A percentile compares a stretch with the other conserved stretches of the same genome.
Conservation (phyloP, 2,113 vertebrate genomes). For the Pitta sordida region DNA sequence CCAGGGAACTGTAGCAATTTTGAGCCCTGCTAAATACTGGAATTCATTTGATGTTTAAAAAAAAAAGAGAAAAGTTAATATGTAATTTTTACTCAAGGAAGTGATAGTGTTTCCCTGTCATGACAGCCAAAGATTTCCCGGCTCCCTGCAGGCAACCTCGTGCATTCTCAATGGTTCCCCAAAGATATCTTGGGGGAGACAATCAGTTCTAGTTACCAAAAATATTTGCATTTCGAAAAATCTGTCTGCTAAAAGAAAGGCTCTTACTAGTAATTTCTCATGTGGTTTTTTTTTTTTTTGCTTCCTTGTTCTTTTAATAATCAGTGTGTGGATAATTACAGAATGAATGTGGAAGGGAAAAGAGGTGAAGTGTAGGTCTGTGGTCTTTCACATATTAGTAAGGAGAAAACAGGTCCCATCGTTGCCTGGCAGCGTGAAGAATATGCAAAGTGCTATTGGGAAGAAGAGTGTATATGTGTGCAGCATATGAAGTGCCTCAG, state of each 20-base stretch:
- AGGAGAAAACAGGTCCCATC: neutral
- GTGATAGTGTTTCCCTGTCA: neutral
- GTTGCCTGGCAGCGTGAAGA: slow-evolving; percentile 27
- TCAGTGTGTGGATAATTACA: neutral
- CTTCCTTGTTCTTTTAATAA: slow-evolving; percentile 7
- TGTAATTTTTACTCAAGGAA: neutral
- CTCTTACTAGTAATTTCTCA: neutral
- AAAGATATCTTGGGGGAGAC: neutral
- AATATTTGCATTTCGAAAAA: neutral
- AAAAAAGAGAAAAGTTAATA: neutral
- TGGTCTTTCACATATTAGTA: neutral
- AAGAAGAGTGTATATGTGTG: slow-evolving; percentile 52
- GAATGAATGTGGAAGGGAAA: neutral
- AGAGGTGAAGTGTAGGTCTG: neutral
- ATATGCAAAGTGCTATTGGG: slow-evolving; percentile 61
- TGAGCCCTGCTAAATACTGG: neutral
- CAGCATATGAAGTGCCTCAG: slow-evolving; percentile 62
- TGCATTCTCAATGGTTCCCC: neutral
- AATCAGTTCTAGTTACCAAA: neutral
- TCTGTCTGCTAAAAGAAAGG: neutral
- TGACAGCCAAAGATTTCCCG: neutral
- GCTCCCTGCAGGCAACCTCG: neutral
- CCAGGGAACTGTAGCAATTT: neutral
- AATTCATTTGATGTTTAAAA: neutral
- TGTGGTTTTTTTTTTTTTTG: neutral